A percentile compares a stretch with the other conserved stretches of the same genome.
These are phyloP conservation scores for Bombylius major DNA, from an alignment of 2,888 invertebrate genomes.

Conservation along the genomic window DNA sequence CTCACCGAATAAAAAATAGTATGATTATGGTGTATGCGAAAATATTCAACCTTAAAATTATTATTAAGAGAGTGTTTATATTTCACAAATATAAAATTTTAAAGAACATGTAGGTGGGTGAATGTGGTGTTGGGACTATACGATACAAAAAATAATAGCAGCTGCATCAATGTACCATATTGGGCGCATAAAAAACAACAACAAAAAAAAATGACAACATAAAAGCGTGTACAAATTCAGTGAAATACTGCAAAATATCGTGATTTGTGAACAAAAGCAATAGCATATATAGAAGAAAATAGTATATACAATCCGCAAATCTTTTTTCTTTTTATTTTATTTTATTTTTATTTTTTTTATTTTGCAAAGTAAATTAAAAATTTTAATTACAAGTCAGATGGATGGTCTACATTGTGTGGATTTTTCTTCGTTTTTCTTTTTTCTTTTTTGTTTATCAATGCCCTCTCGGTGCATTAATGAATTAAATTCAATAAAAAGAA, in stretches of 20 bases:
- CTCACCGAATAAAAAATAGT: too few relatives aligned
- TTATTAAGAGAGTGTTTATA: too few relatives aligned
- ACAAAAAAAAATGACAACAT: background rate
- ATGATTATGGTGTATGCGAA: too few relatives aligned
- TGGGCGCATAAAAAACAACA: background rate
- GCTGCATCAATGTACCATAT: background rate
- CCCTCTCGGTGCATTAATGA: slow-evolving; percentile 13
- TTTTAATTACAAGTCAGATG: slow-evolving; percentile 13
- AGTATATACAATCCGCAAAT: background rate
- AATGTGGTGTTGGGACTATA: too few relatives aligned
- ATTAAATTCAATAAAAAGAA: slow-evolving; percentile 13
- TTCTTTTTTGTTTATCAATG: slow-evolving; percentile 3
- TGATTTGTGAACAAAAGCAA: background rate
- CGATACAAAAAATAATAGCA: background rate
- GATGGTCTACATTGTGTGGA: slow-evolving; percentile 8
- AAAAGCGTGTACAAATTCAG: background rate
- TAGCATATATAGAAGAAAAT: background rate
- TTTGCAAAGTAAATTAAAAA: slow-evolving; percentile 15
- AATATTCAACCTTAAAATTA: too few relatives aligned
- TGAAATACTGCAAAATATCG: background rate
- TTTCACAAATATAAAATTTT: too few relatives aligned
- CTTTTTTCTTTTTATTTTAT: background rate
- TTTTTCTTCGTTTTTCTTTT: background rate
- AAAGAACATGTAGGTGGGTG: too few relatives aligned
- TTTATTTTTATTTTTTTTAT: background rate